phyloP scores from a whole-genome alignment of 2,797 vertebrate genomes.

The Spinus olivaceus region DNA sequence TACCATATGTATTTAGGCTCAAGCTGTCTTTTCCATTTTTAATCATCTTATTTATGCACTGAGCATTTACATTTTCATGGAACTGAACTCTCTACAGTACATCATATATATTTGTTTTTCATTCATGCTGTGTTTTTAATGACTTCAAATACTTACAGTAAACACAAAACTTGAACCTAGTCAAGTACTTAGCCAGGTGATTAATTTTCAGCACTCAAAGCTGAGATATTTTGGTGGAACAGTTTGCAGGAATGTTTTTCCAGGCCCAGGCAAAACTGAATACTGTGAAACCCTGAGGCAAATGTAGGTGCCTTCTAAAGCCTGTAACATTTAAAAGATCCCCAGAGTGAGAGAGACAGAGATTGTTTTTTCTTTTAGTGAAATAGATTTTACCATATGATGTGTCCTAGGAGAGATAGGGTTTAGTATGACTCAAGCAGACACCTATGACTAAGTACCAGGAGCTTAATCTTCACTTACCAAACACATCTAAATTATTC shows the following conservation, averaged over 20 bases:
- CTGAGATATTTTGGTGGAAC: neutral
- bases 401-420: neutral
- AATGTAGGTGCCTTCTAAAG: neutral
- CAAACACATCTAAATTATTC: neutral
- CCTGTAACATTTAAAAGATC: neutral
- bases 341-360: neutral
- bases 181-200: neutral
- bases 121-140: neutral
- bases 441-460: neutral
- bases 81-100: neutral
- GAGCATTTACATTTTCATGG: neutral
- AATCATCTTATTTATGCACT: neutral
- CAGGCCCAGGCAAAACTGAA: neutral
- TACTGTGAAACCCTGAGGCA: neutral
- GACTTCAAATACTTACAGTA: neutral
- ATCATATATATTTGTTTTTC: neutral
- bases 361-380: neutral
- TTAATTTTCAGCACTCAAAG: neutral
- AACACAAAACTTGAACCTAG: neutral
- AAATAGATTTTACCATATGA: neutral
- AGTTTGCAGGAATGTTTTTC: neutral
- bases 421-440: neutral
- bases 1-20: neutral
- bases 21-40: conserved; percentile 37
- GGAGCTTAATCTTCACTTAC: neutral